Evolutionary conservation across 1,140 invertebrate species (phyloP).

Genomic region (Meloidogyne hapla): DNA sequence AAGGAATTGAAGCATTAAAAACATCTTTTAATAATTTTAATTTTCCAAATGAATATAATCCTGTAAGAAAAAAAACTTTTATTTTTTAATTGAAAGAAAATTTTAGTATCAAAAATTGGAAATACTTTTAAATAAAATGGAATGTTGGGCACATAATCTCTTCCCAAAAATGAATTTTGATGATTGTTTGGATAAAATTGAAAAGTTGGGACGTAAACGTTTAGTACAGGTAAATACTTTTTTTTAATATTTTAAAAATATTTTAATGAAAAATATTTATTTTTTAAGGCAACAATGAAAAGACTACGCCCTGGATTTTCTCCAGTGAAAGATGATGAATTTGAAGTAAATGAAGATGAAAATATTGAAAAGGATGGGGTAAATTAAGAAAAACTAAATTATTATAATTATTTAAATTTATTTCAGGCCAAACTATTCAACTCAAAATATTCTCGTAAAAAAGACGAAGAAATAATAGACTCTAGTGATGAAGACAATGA

Average conservation of each 20-base stretch:
- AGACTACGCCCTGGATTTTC: neutral
- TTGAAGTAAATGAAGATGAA: neutral
- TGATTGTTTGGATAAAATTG: constrained; percentile 36
- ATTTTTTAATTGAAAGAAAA: constrained; percentile 15
- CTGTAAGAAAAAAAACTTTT: constrained; percentile 11
- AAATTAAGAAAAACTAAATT: too few relatives aligned
- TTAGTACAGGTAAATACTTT: constrained; percentile 28
- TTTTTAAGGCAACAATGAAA: neutral
- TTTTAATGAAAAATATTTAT: neutral
- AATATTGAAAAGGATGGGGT: too few relatives aligned
- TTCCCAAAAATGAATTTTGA: constrained; percentile 36
- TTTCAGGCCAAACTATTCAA: too few relatives aligned
- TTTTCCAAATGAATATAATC: constrained; percentile 9
- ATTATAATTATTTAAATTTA: too few relatives aligned
- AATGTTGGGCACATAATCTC: constrained; percentile 38
- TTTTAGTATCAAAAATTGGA: constrained; percentile 40
- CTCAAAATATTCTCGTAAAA: neutral
- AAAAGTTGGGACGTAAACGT: constrained; percentile 31
- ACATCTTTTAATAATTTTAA: constrained; percentile 19
- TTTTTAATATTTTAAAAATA: neutral
- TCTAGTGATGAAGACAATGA: neutral
- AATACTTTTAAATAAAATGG: constrained; percentile 36
- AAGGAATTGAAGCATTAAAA: constrained; percentile 31
- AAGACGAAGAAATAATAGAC: neutral
- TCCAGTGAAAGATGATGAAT: neutral